Evolutionary conservation across 2,888 invertebrate genomes (phyloP).

Genomic region (Onchidella celtica): DNA sequence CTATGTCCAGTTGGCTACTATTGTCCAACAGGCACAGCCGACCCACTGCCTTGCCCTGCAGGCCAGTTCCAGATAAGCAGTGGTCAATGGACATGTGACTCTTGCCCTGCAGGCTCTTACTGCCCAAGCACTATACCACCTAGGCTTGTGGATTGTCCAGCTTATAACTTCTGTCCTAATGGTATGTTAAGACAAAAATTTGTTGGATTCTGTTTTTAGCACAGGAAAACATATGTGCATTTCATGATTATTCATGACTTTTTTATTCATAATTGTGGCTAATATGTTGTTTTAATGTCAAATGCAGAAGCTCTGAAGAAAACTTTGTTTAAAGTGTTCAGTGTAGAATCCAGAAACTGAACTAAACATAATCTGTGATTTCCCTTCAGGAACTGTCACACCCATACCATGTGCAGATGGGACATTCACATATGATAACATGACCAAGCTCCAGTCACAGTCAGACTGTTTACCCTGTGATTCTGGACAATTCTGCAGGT

Average conservation of each 20-base stretch:
- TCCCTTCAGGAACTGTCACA: constrained; percentile 67
- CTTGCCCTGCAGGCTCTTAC: constrained; percentile 76
- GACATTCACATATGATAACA: constrained; percentile 74
- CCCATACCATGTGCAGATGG: constrained; percentile 74
- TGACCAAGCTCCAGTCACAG: constrained; percentile 63
- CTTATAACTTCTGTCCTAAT: constrained; percentile 76
- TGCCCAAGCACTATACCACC: constrained; percentile 70
- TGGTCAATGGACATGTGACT: constrained; percentile 68
- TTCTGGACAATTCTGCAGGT: constrained; percentile 75
- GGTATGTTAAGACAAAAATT: constrained; percentile 54
- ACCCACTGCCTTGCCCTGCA: constrained; percentile 68
- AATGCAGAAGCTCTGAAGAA: too few relatives aligned
- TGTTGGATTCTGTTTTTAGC: not conserved
- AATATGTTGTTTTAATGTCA: too few relatives aligned
- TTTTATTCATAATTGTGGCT: too few relatives aligned
- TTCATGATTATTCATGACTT: too few relatives aligned
- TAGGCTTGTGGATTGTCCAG: constrained; percentile 68
- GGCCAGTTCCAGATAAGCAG: constrained; percentile 70
- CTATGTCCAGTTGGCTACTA: constrained; percentile 70
- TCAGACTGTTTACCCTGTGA: constrained; percentile 75
- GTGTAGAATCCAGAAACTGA: too few relatives aligned
- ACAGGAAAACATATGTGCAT: too few relatives aligned
- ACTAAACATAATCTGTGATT: too few relatives aligned
- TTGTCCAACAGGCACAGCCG: constrained; percentile 72
- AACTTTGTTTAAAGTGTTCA: too few relatives aligned